Evolutionary conservation across 1,140 invertebrate species (phyloP).

Genomic region (Zaprionus inermis): DNA sequence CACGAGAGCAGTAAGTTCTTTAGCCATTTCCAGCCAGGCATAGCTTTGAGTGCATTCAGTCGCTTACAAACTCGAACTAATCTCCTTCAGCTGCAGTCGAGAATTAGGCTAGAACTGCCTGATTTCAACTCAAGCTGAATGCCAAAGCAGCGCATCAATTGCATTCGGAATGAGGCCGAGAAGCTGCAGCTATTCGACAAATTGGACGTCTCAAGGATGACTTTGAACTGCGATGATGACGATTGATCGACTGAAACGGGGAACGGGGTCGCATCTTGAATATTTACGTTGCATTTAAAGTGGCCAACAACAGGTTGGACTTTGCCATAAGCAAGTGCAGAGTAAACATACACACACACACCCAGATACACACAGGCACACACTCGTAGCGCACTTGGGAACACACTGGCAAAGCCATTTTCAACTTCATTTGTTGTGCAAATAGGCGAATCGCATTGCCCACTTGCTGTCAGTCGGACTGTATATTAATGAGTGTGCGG

Average conservation of each 20-base stretch:
- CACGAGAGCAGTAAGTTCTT: neutral
- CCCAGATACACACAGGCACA: conserved; percentile 1
- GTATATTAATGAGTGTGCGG: conserved; percentile 3
- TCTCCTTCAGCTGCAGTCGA: neutral
- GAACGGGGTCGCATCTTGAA: conserved; percentile 52
- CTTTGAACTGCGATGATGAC: no score
- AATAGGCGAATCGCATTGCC: conserved; percentile 70
- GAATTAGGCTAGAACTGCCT: neutral
- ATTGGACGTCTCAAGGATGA: neutral
- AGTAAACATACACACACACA: conserved; percentile 6
- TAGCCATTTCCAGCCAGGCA: neutral
- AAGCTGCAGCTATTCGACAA: neutral
- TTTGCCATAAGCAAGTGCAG: conserved; percentile 6
- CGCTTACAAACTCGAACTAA: neutral
- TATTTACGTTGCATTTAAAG: conserved; percentile 81
- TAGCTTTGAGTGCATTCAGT: neutral
- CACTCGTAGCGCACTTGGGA: neutral
- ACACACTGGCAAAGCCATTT: conserved; percentile 57
- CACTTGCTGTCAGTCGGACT: conserved; percentile 24
- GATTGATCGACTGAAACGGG: neutral
- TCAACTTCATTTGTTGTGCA: conserved; percentile 81
- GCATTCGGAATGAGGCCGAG: neutral
- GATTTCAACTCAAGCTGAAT: no score
- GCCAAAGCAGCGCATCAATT: neutral
- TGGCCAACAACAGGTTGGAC: conserved; percentile 35